Percentiles rank a stretch among this genome's conserved stretches.
Evolutionary conservation across 1,140 invertebrate species (phyloP).

Genomic region (Cylas formicarius): DNA sequence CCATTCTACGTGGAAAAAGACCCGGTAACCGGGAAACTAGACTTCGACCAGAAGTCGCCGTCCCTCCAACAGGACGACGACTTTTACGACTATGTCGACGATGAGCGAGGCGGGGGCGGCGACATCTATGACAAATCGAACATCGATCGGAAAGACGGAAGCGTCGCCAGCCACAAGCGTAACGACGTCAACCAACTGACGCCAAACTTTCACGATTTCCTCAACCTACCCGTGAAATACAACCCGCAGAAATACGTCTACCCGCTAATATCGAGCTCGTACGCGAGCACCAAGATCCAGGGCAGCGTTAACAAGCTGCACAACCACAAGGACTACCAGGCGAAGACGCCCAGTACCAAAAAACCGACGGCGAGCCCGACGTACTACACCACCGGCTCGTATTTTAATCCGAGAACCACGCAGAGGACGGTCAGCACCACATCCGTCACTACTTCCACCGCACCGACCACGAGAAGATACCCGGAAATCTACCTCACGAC

Average conservation of each 20-base stretch:
- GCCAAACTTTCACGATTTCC: slow-evolving; percentile 60
- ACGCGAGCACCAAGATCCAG: slow-evolving; percentile 65
- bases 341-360: slow-evolving; percentile 38
- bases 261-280: slow-evolving; percentile 62
- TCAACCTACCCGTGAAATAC: slow-evolving; percentile 62
- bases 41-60: slow-evolving; percentile 50
- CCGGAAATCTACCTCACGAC: slow-evolving; percentile 27
- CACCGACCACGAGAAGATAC: slow-evolving; percentile 28
- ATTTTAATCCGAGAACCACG: slow-evolving; percentile 27
- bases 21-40: slow-evolving; percentile 56
- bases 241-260: slow-evolving; percentile 58
- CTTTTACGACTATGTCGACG: slow-evolving; percentile 33
- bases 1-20: slow-evolving; percentile 64
- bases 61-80: slow-evolving; percentile 40
- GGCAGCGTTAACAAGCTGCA: slow-evolving; percentile 56
- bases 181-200: slow-evolving; percentile 52
- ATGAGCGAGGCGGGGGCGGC: slow-evolving; percentile 21
- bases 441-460: slow-evolving; percentile 34
- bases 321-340: slow-evolving; percentile 53
- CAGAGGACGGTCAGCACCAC: slow-evolving; percentile 38
- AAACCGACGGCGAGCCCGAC: slow-evolving; percentile 39
- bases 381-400: slow-evolving; percentile 24
- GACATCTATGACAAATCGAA: slow-evolving; percentile 40
- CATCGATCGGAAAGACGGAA: slow-evolving; percentile 43
- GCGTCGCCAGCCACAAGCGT: slow-evolving; percentile 37